Base-by-base conservation (phyloP, 2,888 invertebrate species). In the Azorinus chamasolen region DNA sequence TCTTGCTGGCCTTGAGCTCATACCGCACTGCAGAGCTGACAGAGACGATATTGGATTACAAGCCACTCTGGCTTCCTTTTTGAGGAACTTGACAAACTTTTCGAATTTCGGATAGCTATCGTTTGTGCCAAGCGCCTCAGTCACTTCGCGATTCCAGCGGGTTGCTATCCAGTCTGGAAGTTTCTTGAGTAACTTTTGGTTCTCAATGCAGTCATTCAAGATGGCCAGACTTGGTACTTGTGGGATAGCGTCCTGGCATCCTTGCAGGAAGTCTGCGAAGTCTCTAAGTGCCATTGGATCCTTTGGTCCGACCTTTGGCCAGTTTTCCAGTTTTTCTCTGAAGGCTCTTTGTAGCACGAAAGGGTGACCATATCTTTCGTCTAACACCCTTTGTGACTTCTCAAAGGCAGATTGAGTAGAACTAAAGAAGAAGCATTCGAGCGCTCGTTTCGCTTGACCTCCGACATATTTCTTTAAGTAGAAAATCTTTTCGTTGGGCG, bases 331-430 rank as follows among this genome's bases (percentile, higher is more conserved):
- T 25, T 79, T 79, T 41, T 79, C 66, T 27, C 73, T 58, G 41
- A 83, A 80, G 6, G 83, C 79, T 20, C 80, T 71, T n/a, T 54
- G 51, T 2, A 83, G 57, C 0, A 71, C 46, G 55, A 78, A 80
- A 24, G 73, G 74, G 27, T 77, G 55, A 16, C 83, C 80, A 54
- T 62, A 83, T 20, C 80, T 51, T 48, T 80, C 55, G 14, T 79
- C 65, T n/a, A 83, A 64, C 22, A 80, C n/a, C 4, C 24, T 53
- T 37, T 58, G 55, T 1, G 84, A 79, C 12, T 71, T 45, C 5
- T 65, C 69, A 62, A 55, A 82, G 1, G 78, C 79, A n/a, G 20
- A 18, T 20, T 77, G 59, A 16, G 69, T 43, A 14, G 43, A 43
- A 6, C 68, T n/a, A 6, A 70, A 51, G 41, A 66, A 77, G 24